A percentile compares a stretch with the other conserved stretches of the same genome.
These are phyloP conservation scores for Choristoneura rosaceana DNA, from an alignment of 2,888 invertebrate species.

Conservation along the genomic window DNA sequence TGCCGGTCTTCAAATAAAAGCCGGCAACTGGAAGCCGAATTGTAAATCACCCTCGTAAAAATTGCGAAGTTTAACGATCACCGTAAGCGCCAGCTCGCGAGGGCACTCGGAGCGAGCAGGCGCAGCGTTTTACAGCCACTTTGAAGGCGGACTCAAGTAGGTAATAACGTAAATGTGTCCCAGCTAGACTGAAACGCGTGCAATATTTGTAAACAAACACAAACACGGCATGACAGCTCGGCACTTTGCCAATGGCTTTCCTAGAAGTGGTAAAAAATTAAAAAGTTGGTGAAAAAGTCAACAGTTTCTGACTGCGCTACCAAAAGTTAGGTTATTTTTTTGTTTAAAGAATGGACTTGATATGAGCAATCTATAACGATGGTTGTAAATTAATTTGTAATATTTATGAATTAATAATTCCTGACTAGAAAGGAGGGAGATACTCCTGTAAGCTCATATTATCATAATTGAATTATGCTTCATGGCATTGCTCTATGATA, in stretches of 20 bases:
- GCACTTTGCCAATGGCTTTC: conserved; percentile 47
- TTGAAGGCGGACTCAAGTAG: conserved; percentile 33
- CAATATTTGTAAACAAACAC: conserved; percentile 66
- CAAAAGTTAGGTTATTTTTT: not conserved
- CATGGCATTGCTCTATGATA: not conserved
- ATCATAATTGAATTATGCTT: not conserved
- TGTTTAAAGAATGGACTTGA: not conserved
- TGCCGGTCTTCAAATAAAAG: conserved; percentile 29
- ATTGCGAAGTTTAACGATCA: conserved; percentile 36
- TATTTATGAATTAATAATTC: not conserved
- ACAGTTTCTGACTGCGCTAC: not conserved
- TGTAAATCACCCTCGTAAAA: conserved; percentile 36
- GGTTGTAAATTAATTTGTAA: not conserved
- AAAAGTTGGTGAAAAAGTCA: not conserved
- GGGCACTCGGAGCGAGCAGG: conserved; percentile 30
- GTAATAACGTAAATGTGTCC: conserved; percentile 47
- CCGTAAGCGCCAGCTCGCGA: conserved; percentile 13
- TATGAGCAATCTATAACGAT: not conserved
- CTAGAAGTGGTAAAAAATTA: conserved; percentile 24
- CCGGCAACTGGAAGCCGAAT: conserved; percentile 21
- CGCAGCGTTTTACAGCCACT: conserved; percentile 43
- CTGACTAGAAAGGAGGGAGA: not conserved
- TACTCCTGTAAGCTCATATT: not conserved
- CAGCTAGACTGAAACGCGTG: conserved; percentile 41
- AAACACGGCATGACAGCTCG: conserved; percentile 52